A percentile compares a stretch with the other conserved stretches of the same genome.
Conservation (phyloP, 1,140 invertebrate genomes). For the Drosophila pseudoananassae region DNA sequence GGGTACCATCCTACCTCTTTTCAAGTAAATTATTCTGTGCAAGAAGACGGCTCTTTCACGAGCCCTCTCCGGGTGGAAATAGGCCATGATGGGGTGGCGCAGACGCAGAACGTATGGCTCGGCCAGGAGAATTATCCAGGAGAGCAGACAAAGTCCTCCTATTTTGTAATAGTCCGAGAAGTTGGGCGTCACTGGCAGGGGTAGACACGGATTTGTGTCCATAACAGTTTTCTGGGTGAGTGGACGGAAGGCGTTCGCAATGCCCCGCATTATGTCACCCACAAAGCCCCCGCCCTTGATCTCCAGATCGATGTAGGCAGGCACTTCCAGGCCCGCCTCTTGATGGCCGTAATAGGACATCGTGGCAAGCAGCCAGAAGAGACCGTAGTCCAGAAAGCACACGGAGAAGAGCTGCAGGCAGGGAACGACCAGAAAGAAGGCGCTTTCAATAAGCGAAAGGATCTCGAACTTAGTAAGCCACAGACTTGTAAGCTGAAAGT, state of each 20-base stretch:
- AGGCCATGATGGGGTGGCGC: conserved; percentile 90
- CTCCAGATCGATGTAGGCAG: conserved; percentile 65
- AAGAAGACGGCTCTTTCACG: conserved; percentile 90
- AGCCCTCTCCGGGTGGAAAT: conserved; percentile 90
- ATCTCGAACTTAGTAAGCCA: conserved; percentile 86
- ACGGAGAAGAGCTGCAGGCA: conserved; percentile 37
- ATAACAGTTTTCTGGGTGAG: conserved; percentile 85
- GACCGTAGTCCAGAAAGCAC: conserved; percentile 66
- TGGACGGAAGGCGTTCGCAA: conserved; percentile 87
- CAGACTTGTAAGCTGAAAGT: conserved; percentile 85
- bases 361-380: conserved; percentile 90
- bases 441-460: conserved; percentile 14
- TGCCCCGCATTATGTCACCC: conserved; percentile 87
- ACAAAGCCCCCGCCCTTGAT: conserved; percentile 87
- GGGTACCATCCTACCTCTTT: conserved; percentile 83
- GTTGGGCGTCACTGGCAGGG: conserved; percentile 88
- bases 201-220: conserved; percentile 88
- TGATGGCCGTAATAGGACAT: conserved; percentile 88
- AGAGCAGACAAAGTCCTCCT: conserved; percentile 86
- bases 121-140: conserved; percentile 88
- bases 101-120: conserved; percentile 93
- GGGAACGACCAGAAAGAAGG: conserved; percentile 32
- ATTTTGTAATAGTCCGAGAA: conserved; percentile 88
- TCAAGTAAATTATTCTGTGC: conserved; percentile 91
- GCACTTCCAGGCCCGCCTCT: conserved; percentile 85